Conservation (phyloP, 2,888 invertebrate species). For the Lepidonotus clava region DNA sequence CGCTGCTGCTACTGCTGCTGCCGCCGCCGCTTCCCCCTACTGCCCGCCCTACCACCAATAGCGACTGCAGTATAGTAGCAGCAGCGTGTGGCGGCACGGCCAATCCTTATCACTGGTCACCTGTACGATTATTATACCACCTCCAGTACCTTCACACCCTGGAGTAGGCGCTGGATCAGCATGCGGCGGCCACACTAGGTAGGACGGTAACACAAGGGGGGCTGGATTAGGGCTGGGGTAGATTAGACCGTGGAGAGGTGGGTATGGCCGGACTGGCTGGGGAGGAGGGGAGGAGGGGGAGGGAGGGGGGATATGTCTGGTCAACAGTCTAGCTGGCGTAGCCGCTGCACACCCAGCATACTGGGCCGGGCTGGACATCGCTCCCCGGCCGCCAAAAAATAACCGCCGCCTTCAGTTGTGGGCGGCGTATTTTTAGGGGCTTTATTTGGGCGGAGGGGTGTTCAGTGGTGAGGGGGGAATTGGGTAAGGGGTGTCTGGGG, state of each 20-base stretch:
- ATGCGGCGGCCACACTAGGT: background rate
- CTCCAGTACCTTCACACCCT: background rate
- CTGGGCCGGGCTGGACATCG: background rate
- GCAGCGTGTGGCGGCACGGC: background rate
- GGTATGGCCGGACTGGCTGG: background rate
- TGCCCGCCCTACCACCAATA: constrained; percentile 12
- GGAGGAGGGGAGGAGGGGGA: background rate
- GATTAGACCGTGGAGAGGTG: too few species aligned
- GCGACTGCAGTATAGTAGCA: constrained; percentile 14
- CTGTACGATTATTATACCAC: background rate
- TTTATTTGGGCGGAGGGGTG: too few species aligned
- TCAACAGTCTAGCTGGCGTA: constrained; percentile 7
- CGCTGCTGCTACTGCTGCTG: constrained; percentile 22
- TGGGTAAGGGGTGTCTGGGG: background rate
- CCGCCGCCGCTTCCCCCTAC: background rate
- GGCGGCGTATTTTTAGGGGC: background rate
- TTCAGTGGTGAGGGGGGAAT: background rate
- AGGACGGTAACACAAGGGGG: too few species aligned
- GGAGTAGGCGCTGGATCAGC: background rate
- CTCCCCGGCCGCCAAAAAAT: background rate
- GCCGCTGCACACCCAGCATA: background rate
- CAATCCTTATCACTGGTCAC: background rate
- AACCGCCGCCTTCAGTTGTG: background rate
- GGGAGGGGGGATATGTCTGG: constrained; percentile 7
- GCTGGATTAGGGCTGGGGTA: background rate